Base-by-base conservation (phyloP, 2,797 vertebrate species). In the Cuculus canorus region DNA sequence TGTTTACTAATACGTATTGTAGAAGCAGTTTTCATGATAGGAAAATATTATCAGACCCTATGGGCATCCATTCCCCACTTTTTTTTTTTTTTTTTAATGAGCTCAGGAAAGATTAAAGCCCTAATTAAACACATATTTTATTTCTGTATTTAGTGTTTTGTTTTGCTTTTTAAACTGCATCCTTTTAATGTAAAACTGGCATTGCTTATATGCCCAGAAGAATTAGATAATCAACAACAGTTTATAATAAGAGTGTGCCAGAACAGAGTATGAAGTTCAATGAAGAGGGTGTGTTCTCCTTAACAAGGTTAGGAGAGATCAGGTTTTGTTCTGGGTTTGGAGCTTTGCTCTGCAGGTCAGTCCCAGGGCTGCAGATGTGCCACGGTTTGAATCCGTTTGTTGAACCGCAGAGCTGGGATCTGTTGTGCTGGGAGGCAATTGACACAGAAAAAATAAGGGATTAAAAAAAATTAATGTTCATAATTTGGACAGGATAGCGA, bases 91-190 rank as follows among this genome's bases (percentile, higher is more conserved):
- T 91, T 86, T 52, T 92, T 78, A 97, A 97, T 95, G 95, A 96
- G 94, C 93, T 95, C 86, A 96, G 89, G 71, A 95, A 97, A 97
- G 96, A 98, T 97, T 97, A 97, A 97, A 97, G 93, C 88, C 94
- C 95, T 98, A 98, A 98, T 98, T 98, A 97, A 98, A 97, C 92
- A 97, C 97, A 97, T 96, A 97, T 96, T 97, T 98, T 97, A 97
- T 97, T 97, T 98, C 96, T 96, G 96, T 96, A 95, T 96, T 98
- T 97, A 97, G 97, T 93, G 82, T 71, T 93, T 91, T 93, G 90
- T 93, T 95, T 96, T 95, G 92, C 97, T 98, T 98, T 97, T 96
- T 96, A 97, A 96, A 97, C 47, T 60, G 95, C 88, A 97, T 97
- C 93, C 86, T 97, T 97, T 98, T 97, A 97, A 98, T 97, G 87